These are phyloP conservation scores for Mamestra configurata DNA, from an alignment of 1,140 invertebrate species.

Conservation along the genomic window DNA sequence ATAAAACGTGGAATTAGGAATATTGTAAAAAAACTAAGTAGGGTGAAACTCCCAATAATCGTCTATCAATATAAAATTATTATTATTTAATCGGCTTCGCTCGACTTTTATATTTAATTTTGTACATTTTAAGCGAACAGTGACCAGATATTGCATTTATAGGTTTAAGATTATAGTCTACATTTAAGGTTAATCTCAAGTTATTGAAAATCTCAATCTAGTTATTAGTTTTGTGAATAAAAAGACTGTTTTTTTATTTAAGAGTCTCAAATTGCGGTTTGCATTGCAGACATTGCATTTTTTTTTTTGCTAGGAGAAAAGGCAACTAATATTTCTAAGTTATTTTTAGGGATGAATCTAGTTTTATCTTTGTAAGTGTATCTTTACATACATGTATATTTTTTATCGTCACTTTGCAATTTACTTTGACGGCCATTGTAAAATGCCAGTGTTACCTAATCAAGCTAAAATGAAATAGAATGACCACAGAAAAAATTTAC, in stretches of 20 bases:
- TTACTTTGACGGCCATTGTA: background rate
- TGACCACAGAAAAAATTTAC: background rate
- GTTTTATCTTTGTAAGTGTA: conserved; percentile 11
- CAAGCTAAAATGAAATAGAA: background rate
- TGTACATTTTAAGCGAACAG: conserved; percentile 72
- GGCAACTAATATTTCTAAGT: background rate
- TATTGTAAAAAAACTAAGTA: conserved; percentile 13
- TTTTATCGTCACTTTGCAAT: background rate
- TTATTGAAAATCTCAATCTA: conserved; percentile 37
- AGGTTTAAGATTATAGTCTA: conserved; percentile 56
- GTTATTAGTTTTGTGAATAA: conserved; percentile 32
- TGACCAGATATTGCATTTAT: conserved; percentile 81
- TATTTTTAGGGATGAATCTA: background rate
- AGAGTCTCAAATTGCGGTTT: conserved; percentile 1
- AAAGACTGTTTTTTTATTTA: conserved; percentile 37
- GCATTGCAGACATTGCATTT: conserved; percentile 3
- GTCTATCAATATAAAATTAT: background rate
- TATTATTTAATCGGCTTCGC: conserved; percentile 11
- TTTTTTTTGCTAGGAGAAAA: conserved; percentile 6
- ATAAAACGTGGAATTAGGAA: conserved; percentile 1
- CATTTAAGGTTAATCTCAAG: conserved; percentile 32
- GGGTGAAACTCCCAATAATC: conserved; percentile 17
- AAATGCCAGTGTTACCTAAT: too few relatives aligned
- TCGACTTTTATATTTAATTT: conserved; percentile 46
- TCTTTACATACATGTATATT: background rate